Base-by-base conservation (phyloP, 2,113 vertebrate genomes). In the Chiloscyllium plagiosum region DNA sequence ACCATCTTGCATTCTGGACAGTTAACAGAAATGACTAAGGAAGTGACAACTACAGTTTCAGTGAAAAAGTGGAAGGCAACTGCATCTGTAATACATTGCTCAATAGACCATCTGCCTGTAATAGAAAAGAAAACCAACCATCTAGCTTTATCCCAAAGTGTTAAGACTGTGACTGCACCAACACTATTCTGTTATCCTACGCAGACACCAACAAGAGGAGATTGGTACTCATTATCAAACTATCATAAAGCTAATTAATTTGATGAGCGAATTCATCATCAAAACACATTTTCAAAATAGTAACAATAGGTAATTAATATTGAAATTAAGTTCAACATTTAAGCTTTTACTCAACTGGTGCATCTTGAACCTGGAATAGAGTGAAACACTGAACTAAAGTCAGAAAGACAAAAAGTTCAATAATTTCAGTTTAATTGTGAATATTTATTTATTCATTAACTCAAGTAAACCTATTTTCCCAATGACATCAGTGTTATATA, bases 1-100 rank as follows among this genome's bases (percentile, higher is more conserved):
- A 83, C 42, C 37, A 83, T 83, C 80, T 83, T 83, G 37, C 80
- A 83, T 92, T 90, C 52, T 92, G 29, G 52, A 92, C 61, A n/a
- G 89, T 66, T 66, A 66, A 37, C 61, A 22, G 37, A 92, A 92
- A 92, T 66, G 56, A 92, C 37, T 66, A 68, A 93, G 89, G 33
- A 93, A 66, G n/a, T 42, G 33, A 68, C 15, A 61, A 61, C 61
- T 90, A 56, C 12, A 65, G 4, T n/a, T 92, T 66, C 0, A 42
- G 33, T 65, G 3, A 15, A n/a, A 65, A 93, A 7, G 29, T 93
- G 33, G n/a, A 33, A 37, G 10, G 17, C 17, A 92, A 65, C n/a
- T 2, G 17, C 20, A 29, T 17, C 13, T 19, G n/a, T 68, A 37
- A 24, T 6, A 19, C 52, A 90, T 33, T 90, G 87, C 33, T 93